phyloP scores from a whole-genome alignment of 2,888 invertebrate genomes.

The Microctonus aethiopoides region DNA sequence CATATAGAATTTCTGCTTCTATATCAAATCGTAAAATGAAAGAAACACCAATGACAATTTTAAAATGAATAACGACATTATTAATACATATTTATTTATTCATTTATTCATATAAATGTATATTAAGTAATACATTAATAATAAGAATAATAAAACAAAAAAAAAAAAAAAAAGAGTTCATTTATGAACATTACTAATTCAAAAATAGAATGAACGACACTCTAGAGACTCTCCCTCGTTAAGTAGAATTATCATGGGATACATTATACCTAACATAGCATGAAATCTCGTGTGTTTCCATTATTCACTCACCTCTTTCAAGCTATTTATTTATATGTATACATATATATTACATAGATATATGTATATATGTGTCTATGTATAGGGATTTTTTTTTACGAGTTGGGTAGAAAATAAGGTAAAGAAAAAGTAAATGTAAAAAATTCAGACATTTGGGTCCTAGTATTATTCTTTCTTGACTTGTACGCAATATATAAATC shows the following conservation, averaged over 20 bases:
- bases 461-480: background rate
- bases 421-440: background rate
- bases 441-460: background rate
- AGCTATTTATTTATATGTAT: too few relatives aligned
- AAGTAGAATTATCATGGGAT: constrained; percentile 5
- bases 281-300: background rate
- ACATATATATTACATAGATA: background rate
- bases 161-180: background rate
- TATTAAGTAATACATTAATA: too few relatives aligned
- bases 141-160: background rate
- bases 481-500: constrained; percentile 6
- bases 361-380: background rate
- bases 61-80: too few relatives aligned
- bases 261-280: background rate
- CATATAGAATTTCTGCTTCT: background rate
- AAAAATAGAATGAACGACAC: background rate
- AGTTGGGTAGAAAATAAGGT: background rate
- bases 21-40: background rate
- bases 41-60: background rate
- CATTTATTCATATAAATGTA: too few relatives aligned
- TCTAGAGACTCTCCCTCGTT: background rate
- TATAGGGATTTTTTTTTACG: background rate
- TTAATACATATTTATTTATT: too few relatives aligned
- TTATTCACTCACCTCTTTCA: background rate
- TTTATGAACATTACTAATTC: background rate